These are phyloP conservation scores for Empidonax traillii DNA, from an alignment of 2,113 vertebrate genomes.

Conservation along the genomic window DNA sequence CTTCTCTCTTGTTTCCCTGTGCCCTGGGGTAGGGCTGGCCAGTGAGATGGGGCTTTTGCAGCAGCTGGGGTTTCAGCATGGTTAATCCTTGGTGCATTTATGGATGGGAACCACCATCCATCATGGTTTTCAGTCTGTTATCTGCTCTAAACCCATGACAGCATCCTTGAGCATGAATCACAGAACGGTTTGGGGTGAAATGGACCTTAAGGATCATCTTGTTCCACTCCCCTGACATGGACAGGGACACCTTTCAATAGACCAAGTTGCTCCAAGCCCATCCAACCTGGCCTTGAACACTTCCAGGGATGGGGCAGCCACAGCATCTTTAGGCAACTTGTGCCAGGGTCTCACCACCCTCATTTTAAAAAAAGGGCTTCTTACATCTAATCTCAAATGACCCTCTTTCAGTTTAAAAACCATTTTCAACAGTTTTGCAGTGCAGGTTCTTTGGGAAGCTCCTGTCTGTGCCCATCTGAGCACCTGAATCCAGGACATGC, in stretches of 20 bases:
- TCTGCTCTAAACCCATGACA: neutral
- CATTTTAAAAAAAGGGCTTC: no score
- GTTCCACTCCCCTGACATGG: rapidly evolving
- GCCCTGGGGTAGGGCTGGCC: neutral
- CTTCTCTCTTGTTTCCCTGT: neutral
- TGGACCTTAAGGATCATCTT: no score
- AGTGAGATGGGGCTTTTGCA: rapidly evolving
- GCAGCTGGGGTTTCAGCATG: rapidly evolving
- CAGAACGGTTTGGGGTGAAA: neutral
- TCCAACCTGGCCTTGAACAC: neutral
- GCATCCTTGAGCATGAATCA: neutral
- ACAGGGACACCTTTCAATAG: neutral
- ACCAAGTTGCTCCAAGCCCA: neutral
- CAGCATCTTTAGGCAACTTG: neutral
- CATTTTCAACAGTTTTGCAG: neutral
- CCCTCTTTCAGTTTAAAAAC: neutral
- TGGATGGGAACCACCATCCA: rapidly evolving
- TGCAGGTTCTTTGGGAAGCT: neutral
- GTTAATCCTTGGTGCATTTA: neutral
- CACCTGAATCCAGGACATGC: neutral
- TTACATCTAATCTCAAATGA: neutral
- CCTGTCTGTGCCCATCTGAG: neutral
- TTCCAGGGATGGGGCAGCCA: neutral
- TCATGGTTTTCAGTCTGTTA: neutral
- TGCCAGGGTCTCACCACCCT: neutral